These are phyloP conservation scores for Coregonus clupeaformis DNA, from an alignment of 2,113 vertebrate genomes.

Conservation along the genomic window DNA sequence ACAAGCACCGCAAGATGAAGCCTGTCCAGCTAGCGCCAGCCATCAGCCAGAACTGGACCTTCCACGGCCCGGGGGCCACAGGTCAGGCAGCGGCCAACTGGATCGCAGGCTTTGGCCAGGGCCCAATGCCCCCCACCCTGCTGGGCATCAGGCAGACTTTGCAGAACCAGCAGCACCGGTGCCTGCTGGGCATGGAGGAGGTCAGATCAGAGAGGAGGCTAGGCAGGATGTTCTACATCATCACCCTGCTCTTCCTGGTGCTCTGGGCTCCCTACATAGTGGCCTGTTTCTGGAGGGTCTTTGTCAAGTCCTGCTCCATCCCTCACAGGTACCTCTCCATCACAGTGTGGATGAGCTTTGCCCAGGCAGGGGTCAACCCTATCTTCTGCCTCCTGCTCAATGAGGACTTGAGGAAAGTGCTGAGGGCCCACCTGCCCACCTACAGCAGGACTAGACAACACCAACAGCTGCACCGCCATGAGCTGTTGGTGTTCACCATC, in stretches of 20 bases:
- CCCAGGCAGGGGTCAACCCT: conserved; percentile 91
- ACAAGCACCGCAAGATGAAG: conserved; percentile 94
- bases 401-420: conserved; percentile 91
- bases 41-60: conserved; percentile 96
- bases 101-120: conserved; percentile 91
- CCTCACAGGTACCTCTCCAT: conserved; percentile 89
- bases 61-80: conserved; percentile 91
- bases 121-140: conserved; percentile 91
- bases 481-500: conserved; percentile 57
- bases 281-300: conserved; percentile 94
- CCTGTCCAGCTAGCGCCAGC: conserved; percentile 92
- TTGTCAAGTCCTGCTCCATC: conserved; percentile 87
- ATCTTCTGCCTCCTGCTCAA: conserved; percentile 94
- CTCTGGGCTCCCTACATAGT: conserved; percentile 94
- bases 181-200: conserved; percentile 92
- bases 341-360: conserved; percentile 94
- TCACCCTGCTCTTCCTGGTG: conserved; percentile 90
- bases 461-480: conserved; percentile 85
- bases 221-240: conserved; percentile 93
- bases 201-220: conserved; percentile 90
- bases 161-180: conserved; percentile 88
- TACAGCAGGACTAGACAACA: conserved; percentile 93
- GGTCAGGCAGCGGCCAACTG: conserved; percentile 94
- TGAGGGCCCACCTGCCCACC: conserved; percentile 85
- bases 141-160: conserved; percentile 91